A percentile compares a stretch with the other conserved stretches of the same genome.
Evolutionary conservation across 2,113 vertebrate species (phyloP).

Genomic region (Cairina moschata): DNA sequence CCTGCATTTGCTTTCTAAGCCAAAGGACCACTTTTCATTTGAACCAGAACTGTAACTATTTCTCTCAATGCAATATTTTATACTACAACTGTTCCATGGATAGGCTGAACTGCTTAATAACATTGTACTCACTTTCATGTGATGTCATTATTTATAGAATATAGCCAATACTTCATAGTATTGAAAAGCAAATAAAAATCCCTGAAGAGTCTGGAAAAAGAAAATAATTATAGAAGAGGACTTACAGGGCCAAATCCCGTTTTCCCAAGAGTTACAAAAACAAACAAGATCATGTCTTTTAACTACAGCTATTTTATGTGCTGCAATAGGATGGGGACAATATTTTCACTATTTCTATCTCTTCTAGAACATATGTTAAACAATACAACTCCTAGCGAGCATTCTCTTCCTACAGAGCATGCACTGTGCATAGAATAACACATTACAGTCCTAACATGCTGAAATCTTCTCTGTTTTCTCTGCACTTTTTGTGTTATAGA

Average conservation of each 20-base stretch:
- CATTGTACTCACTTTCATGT: not conserved
- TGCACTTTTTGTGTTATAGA: conserved; percentile 40
- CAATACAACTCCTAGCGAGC: conserved; percentile 46
- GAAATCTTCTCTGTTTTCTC: conserved; percentile 66
- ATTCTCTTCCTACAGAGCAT: conserved; percentile 63
- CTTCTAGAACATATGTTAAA: conserved; percentile 48
- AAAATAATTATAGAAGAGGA: not conserved
- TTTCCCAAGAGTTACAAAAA: not conserved
- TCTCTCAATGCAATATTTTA: not conserved
- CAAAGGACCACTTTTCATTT: not conserved
- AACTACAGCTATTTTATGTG: not conserved
- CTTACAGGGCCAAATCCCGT: not conserved
- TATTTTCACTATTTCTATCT: conserved; percentile 47
- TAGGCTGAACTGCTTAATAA: not conserved
- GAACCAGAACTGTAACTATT: not conserved
- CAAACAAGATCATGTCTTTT: not conserved
- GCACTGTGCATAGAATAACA: not conserved
- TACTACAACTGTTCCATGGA: not conserved
- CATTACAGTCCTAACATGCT: conserved; percentile 38
- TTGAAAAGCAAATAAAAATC: not conserved
- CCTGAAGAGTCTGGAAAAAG: not conserved
- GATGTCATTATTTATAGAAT: not conserved
- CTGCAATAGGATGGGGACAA: conserved; percentile 13
- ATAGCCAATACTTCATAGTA: not conserved
- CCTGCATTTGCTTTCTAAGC: not conserved